Percentiles rank a stretch among this genome's conserved stretches.
These are phyloP conservation scores for Xylota segnis DNA, from an alignment of 2,888 invertebrate genomes.

Conservation along the genomic window DNA sequence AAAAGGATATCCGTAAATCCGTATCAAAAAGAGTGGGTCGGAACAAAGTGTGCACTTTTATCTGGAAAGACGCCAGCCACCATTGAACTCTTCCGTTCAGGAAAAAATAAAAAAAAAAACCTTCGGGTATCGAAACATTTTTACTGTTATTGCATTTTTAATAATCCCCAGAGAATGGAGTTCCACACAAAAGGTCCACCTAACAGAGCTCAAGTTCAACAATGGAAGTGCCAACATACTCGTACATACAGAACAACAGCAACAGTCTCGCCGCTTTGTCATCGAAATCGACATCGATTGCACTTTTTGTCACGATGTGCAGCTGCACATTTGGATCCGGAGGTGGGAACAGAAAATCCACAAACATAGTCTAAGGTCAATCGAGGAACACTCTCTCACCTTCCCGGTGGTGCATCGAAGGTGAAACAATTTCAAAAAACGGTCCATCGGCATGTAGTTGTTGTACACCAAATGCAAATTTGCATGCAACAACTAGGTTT, in stretches of 20 bases:
- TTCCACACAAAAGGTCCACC: conserved; percentile 18
- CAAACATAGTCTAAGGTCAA: conserved; percentile 35
- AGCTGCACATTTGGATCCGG: conserved; percentile 9
- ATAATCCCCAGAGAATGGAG: conserved; percentile 30
- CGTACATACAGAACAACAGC: no score
- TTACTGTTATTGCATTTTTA: conserved; percentile 65
- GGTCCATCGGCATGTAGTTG: neutral
- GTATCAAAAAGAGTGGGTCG: conserved; percentile 11
- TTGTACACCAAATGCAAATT: conserved; percentile 7
- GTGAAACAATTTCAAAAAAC: conserved; percentile 15
- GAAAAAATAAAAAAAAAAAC: conserved; percentile 14
- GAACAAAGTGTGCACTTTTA: neutral
- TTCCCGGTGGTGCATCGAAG: conserved; percentile 17
- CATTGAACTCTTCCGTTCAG: conserved; percentile 19
- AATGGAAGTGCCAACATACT: conserved; percentile 32
- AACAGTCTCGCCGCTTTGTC: conserved; percentile 66
- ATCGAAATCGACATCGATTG: conserved; percentile 70
- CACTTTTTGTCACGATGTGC: conserved; percentile 47
- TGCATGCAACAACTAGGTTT: conserved; percentile 9
- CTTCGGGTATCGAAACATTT: conserved; percentile 42
- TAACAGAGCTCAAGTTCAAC: conserved; percentile 45
- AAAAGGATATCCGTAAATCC: conserved; percentile 14
- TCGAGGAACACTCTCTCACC: conserved; percentile 20
- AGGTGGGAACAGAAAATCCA: neutral
- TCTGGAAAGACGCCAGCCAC: conserved; percentile 14